Percentiles rank a stretch among this genome's conserved stretches.
phyloP scores from a whole-genome alignment of 1,140 invertebrate genomes.

The Cotesia vestalis region DNA sequence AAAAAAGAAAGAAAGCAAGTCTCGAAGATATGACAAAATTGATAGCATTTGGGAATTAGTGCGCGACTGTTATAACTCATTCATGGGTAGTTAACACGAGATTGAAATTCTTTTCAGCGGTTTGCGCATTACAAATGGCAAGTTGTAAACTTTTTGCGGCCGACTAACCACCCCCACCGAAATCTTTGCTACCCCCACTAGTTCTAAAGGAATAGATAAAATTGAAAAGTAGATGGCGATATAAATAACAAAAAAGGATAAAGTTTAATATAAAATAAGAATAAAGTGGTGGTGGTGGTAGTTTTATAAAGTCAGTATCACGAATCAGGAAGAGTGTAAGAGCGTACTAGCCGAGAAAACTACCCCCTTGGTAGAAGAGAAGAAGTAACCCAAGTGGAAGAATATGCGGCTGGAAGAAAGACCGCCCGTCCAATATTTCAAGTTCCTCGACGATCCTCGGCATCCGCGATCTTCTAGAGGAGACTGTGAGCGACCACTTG shows the following conservation, averaged over 20 bases:
- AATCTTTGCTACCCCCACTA: not conserved
- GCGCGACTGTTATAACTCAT: constrained; percentile 37
- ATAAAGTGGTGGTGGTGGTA: constrained; percentile 3
- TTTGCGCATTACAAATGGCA: constrained; percentile 34
- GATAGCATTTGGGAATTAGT: no score
- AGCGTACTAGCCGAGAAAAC: constrained; percentile 9
- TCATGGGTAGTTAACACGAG: constrained; percentile 44
- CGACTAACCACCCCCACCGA: constrained; percentile 5
- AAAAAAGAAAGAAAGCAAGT: no score
- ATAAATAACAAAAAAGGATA: constrained; percentile 17
- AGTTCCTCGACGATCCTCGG: constrained; percentile 31
- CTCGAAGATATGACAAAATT: no score
- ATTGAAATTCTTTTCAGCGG: constrained; percentile 25
- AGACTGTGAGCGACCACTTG: constrained; percentile 45
- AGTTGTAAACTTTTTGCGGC: constrained; percentile 43
- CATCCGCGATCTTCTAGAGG: constrained; percentile 25
- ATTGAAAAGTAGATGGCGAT: constrained; percentile 22
- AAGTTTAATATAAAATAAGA: constrained; percentile 1
- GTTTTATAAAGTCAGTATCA: constrained; percentile 7
- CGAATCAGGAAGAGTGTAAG: constrained; percentile 9
- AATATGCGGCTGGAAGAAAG: constrained; percentile 46
- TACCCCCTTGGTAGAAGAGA: not conserved
- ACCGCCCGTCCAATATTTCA: constrained; percentile 44
- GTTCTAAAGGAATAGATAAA: constrained; percentile 30
- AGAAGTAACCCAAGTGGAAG: constrained; percentile 40